Percentiles rank a stretch among this genome's conserved stretches.
Evolutionary conservation across 2,797 vertebrate species (phyloP).

Genomic region (Leuciscus waleckii): DNA sequence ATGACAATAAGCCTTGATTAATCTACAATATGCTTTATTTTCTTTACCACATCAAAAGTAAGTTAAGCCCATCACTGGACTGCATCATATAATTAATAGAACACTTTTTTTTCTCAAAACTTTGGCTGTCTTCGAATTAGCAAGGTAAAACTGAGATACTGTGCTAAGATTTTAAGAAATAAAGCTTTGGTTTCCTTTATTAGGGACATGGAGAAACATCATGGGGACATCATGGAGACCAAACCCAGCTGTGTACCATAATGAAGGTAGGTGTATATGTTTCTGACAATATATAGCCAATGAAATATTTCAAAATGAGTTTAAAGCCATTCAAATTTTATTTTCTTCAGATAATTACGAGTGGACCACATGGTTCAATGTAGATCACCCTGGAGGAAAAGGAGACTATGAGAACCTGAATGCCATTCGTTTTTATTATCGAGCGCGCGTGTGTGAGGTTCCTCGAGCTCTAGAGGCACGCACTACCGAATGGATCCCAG

Average conservation of each 20-base stretch:
- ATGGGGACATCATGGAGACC: constrained; percentile 48
- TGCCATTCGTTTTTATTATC: constrained; percentile 89
- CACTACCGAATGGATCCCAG: constrained; percentile 87
- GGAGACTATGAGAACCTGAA: constrained; percentile 90
- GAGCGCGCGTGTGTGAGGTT: constrained; percentile 79
- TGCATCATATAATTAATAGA: neutral
- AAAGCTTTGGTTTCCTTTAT: constrained; percentile 32
- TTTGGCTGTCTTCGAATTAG: neutral
- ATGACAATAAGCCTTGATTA: neutral
- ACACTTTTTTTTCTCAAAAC: neutral
- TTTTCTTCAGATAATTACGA: constrained; percentile 75
- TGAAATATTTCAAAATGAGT: neutral
- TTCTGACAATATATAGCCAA: neutral
- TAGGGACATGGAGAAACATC: constrained; percentile 69
- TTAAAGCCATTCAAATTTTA: neutral
- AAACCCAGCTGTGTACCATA: constrained; percentile 58
- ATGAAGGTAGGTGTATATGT: constrained; percentile 66
- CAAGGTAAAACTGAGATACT: neutral
- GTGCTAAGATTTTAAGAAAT: neutral
- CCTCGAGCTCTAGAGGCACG: constrained; percentile 85
- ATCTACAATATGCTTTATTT: neutral
- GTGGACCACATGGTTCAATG: constrained; percentile 93
- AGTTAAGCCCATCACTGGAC: neutral
- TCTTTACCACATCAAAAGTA: neutral
- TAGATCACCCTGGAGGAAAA: constrained; percentile 88